phyloP scores from a whole-genome alignment of 2,797 vertebrate species.

The Cyclopterus lumpus region DNA sequence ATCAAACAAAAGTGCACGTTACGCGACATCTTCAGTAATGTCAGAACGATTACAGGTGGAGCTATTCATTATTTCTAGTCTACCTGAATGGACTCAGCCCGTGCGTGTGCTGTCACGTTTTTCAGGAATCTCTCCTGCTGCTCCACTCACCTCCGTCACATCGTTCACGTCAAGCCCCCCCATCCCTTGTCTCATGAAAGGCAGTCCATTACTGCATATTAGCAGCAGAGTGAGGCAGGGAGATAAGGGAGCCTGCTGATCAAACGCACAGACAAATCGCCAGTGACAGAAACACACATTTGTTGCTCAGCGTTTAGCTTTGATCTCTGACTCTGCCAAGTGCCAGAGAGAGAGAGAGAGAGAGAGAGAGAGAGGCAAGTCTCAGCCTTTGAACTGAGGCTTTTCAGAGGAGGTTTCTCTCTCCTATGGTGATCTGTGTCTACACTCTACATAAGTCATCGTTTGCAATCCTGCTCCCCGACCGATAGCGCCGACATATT shows the following conservation, averaged over 20 bases:
- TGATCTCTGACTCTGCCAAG: constrained; percentile 79
- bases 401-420: constrained; percentile 61
- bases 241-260: constrained; percentile 80
- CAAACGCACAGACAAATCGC: constrained; percentile 82
- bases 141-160: constrained; percentile 70
- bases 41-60: constrained; percentile 7
- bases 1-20: not conserved
- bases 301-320: constrained; percentile 80
- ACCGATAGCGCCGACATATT: constrained; percentile 39
- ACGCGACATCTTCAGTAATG: constrained; percentile 6
- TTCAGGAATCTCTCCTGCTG: constrained; percentile 53
- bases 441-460: constrained; percentile 51
- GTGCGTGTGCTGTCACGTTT: constrained; percentile 6
- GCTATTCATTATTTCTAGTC: constrained; percentile 14
- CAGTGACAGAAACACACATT: constrained; percentile 84
- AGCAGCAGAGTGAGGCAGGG: constrained; percentile 73
- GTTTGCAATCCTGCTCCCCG: constrained; percentile 33
- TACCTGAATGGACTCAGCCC: not conserved
- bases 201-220: constrained; percentile 80
- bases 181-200: constrained; percentile 76
- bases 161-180: constrained; percentile 69
- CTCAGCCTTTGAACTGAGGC: constrained; percentile 79
- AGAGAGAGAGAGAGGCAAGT: constrained; percentile 66
- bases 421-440: constrained; percentile 35
- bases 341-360: no score